A percentile compares a stretch with the other conserved stretches of the same genome.
phyloP scores from a whole-genome alignment of 2,888 invertebrate genomes.

The Synanthedon formicaeformis region DNA sequence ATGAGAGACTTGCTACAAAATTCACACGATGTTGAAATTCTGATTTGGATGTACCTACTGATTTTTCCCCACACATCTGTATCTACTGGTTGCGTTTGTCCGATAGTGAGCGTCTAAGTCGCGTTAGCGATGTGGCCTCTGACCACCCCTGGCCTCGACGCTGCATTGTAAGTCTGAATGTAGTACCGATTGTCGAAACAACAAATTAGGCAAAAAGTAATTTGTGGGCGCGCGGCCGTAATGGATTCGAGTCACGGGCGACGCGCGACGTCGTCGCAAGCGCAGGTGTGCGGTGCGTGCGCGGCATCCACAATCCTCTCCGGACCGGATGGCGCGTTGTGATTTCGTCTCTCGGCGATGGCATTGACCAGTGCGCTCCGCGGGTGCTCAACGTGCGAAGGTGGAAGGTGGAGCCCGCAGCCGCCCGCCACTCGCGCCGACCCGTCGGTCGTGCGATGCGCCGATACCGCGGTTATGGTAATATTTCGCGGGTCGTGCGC shows the following conservation, averaged over 20 bases:
- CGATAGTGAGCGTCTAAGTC: no score
- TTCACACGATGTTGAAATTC: no score
- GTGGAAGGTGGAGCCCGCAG: not conserved
- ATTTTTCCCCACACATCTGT: no score
- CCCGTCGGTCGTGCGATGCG: constrained; percentile 9
- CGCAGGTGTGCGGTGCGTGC: constrained; percentile 54
- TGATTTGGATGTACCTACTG: no score
- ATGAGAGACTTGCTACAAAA: no score
- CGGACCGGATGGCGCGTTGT: constrained; percentile 8
- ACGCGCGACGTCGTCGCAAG: constrained; percentile 1
- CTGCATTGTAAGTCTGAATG: constrained; percentile 4
- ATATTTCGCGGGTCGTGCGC: constrained; percentile 55
- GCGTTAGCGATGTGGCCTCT: no score
- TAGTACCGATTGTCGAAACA: not conserved
- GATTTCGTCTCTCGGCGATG: not conserved
- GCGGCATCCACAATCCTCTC: constrained; percentile 21
- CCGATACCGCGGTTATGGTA: constrained; percentile 43
- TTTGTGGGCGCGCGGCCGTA: constrained; percentile 21
- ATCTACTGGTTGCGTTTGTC: no score
- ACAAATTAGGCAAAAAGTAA: constrained; percentile 7
- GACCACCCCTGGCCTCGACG: not conserved
- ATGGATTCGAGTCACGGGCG: constrained; percentile 31
- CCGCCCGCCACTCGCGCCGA: constrained; percentile 11
- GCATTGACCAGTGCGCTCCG: constrained; percentile 1
- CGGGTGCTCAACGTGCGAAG: not conserved